Percentiles rank a stretch among this genome's conserved stretches.
Evolutionary conservation across 1,140 invertebrate species (phyloP).

Genomic region (Zaprionus africanus): DNA sequence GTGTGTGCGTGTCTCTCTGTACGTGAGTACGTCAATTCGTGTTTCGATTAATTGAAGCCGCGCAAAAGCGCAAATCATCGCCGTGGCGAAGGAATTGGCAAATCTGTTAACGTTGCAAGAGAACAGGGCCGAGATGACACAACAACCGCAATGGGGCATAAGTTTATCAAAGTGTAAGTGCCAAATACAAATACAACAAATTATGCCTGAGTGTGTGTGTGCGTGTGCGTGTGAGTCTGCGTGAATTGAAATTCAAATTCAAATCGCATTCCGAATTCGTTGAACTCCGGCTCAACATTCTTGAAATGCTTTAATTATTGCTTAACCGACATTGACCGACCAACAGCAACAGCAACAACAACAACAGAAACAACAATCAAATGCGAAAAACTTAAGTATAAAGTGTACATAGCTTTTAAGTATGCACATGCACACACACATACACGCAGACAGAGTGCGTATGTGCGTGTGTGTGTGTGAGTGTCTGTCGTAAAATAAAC

Average conservation of each 20-base stretch:
- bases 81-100: slow-evolving; percentile 70
- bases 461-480: slow-evolving; percentile 7
- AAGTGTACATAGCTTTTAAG: slow-evolving; percentile 22
- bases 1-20: neutral
- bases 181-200: neutral
- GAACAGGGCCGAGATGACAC: slow-evolving; percentile 69
- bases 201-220: slow-evolving; percentile 11
- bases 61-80: slow-evolving; percentile 27
- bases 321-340: slow-evolving; percentile 79
- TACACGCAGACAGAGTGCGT: neutral
- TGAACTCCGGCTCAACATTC: slow-evolving; percentile 64
- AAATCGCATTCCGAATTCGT: slow-evolving; percentile 49
- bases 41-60: slow-evolving; percentile 19
- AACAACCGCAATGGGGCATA: slow-evolving; percentile 83
- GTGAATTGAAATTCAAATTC: slow-evolving; percentile 39
- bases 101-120: slow-evolving; percentile 65
- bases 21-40: slow-evolving; percentile 31
- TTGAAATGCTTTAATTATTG: slow-evolving; percentile 59
- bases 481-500: slow-evolving; percentile 54
- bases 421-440: slow-evolving; percentile 1
- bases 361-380: slow-evolving; percentile 17
- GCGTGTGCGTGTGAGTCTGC: slow-evolving; percentile 1
- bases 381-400: slow-evolving; percentile 37
- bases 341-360: slow-evolving; percentile 52
- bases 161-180: slow-evolving; percentile 80